phyloP scores from a whole-genome alignment of 2,113 vertebrate species.

The Desmodus rotundus region DNA sequence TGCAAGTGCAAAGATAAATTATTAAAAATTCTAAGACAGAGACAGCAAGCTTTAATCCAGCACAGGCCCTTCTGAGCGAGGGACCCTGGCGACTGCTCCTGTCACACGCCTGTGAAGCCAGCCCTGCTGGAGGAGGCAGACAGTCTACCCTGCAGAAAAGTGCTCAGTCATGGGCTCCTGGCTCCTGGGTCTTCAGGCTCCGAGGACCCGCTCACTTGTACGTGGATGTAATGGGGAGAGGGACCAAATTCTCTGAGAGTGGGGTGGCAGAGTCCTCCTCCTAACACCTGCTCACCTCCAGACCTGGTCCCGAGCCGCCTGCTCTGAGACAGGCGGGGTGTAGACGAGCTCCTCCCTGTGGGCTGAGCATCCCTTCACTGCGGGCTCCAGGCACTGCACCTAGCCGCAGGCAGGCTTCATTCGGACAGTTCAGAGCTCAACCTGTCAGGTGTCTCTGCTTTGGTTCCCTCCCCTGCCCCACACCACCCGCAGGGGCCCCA shows the following conservation, averaged over 20 bases:
- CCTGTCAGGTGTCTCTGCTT: background rate
- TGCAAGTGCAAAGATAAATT: background rate
- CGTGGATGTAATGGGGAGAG: no score
- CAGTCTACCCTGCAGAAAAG: rapidly evolving
- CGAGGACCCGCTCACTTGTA: background rate
- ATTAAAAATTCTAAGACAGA: background rate
- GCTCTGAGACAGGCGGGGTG: background rate
- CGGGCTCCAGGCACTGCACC: background rate
- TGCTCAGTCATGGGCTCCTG: background rate
- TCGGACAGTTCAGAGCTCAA: background rate
- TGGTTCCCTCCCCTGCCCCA: background rate
- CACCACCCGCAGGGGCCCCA: background rate
- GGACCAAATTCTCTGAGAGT: background rate
- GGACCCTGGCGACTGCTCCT: rapidly evolving
- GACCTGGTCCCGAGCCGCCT: rapidly evolving
- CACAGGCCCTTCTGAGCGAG: background rate
- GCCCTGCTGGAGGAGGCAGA: background rate
- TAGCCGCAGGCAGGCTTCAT: background rate
- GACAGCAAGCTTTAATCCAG: background rate
- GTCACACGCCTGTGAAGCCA: background rate
- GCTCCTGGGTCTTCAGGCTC: background rate
- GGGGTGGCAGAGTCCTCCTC: background rate
- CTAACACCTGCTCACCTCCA: rapidly evolving
- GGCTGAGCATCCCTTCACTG: background rate
- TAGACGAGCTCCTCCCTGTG: no score